Conservation (phyloP, 2,888 invertebrate genomes). For the Seladonia tumulorum region DNA sequence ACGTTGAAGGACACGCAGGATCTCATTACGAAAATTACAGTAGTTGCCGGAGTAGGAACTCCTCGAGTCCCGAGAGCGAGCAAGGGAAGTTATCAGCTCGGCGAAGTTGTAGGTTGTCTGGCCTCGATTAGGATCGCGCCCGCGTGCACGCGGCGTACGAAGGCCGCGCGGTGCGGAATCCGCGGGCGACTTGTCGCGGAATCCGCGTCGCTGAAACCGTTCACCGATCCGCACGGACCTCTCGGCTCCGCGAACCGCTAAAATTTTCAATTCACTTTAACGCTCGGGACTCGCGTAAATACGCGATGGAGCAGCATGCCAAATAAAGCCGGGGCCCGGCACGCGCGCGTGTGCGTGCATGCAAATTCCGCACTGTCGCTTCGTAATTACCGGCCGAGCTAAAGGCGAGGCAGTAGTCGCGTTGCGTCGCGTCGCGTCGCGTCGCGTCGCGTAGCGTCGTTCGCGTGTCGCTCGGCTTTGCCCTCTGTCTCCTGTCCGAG, state of each 20-base stretch:
- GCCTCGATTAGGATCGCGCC: background rate
- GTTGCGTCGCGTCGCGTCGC: background rate
- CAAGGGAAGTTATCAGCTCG: background rate
- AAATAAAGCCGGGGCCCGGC: conserved; percentile 26
- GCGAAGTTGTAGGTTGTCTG: background rate
- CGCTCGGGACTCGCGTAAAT: conserved; percentile 46
- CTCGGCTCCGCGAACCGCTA: conserved; percentile 15
- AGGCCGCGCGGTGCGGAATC: background rate
- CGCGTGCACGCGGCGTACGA: background rate
- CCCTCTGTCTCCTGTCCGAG: background rate
- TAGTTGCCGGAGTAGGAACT: background rate
- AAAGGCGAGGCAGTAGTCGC: conserved; percentile 15
- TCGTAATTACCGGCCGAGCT: conserved; percentile 61
- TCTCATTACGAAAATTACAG: background rate
- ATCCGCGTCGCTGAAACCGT: conserved; percentile 35
- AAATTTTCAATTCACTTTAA: conserved; percentile 59
- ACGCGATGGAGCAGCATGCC: conserved; percentile 49
- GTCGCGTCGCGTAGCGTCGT: background rate
- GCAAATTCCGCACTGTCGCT: conserved; percentile 45
- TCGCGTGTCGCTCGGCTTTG: conserved; percentile 8
- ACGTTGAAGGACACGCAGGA: no score
- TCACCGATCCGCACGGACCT: background rate
- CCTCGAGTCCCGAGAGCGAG: background rate
- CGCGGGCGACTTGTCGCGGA: conserved; percentile 21
- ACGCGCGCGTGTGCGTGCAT: conserved; percentile 40